These are phyloP conservation scores for Caenorhabditis panamensis DNA, from an alignment of 2,888 invertebrate species.

Conservation along the genomic window DNA sequence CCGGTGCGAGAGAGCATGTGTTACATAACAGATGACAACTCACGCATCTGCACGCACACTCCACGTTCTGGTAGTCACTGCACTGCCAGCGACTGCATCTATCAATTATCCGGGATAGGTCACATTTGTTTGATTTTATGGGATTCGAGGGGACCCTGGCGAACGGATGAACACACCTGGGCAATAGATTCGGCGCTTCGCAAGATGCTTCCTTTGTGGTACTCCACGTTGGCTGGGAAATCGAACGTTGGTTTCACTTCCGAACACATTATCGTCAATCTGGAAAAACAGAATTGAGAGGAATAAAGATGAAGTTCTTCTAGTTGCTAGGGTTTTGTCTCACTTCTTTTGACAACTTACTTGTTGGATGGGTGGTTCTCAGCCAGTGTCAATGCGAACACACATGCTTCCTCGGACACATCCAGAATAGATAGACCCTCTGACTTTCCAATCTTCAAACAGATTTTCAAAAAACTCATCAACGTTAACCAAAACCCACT, in stretches of 20 bases:
- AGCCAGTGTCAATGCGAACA: slow-evolving; percentile 70
- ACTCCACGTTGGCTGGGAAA: slow-evolving; percentile 67
- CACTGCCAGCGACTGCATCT: background rate
- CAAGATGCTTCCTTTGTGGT: slow-evolving; percentile 63
- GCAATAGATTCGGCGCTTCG: slow-evolving; percentile 40
- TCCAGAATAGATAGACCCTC: slow-evolving; percentile 69
- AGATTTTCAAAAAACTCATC: background rate
- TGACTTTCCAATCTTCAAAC: slow-evolving; percentile 63
- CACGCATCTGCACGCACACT: slow-evolving; percentile 41
- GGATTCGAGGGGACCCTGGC: slow-evolving; percentile 9
- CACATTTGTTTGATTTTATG: slow-evolving; percentile 50
- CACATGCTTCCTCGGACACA: slow-evolving; percentile 73
- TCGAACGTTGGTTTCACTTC: slow-evolving; percentile 67
- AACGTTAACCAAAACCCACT: slow-evolving; percentile 25
- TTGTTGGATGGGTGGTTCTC: slow-evolving; percentile 71
- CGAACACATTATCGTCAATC: slow-evolving; percentile 61
- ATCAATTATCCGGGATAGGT: slow-evolving; percentile 48
- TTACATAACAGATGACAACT: slow-evolving; percentile 53
- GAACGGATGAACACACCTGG: slow-evolving; percentile 36
- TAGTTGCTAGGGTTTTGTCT: no score
- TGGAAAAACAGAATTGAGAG: slow-evolving; percentile 22
- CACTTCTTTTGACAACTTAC: no score
- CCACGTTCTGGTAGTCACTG: slow-evolving; percentile 6
- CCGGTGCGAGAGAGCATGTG: slow-evolving; percentile 35
- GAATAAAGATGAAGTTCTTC: no score